These are phyloP conservation scores for Salticus scenicus DNA, from an alignment of 2,888 invertebrate genomes.

Conservation along the genomic window DNA sequence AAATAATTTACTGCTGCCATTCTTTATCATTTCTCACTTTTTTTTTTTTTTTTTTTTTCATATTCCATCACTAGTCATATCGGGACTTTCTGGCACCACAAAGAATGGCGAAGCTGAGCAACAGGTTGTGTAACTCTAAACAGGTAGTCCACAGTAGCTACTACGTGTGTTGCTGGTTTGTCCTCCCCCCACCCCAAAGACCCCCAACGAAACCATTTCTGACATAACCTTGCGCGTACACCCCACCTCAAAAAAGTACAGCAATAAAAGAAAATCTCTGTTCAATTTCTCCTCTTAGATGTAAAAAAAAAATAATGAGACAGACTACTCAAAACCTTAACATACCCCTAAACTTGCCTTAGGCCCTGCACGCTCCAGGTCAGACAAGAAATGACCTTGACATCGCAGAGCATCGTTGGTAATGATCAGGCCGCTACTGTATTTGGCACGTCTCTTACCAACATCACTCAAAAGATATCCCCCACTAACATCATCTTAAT, in stretches of 20 bases:
- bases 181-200: neutral
- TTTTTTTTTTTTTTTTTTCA: neutral
- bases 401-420: constrained; percentile 58
- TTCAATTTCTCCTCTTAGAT: constrained; percentile 32
- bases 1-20: constrained; percentile 15
- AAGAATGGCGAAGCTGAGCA: constrained; percentile 27
- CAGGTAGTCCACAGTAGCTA: constrained; percentile 65
- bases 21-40: constrained; percentile 4
- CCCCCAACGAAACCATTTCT: constrained; percentile 32
- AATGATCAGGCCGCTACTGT: constrained; percentile 69
- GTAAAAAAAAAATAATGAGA: constrained; percentile 64
- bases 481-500: constrained; percentile 38
- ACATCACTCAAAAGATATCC: constrained; percentile 31
- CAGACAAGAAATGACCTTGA: constrained; percentile 68
- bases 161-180: constrained; percentile 15
- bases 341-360: constrained; percentile 28
- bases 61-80: neutral
- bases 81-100: neutral
- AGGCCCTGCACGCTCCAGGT: constrained; percentile 64
- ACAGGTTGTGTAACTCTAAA: constrained; percentile 33
- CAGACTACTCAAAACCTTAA: constrained; percentile 42
- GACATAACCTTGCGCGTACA: constrained; percentile 57
- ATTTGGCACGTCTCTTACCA: constrained; percentile 56
- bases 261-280: constrained; percentile 30
- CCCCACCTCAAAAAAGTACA: constrained; percentile 44